These are phyloP conservation scores for Aldrovandia affinis DNA, from an alignment of 2,797 vertebrate genomes.

Conservation along the genomic window DNA sequence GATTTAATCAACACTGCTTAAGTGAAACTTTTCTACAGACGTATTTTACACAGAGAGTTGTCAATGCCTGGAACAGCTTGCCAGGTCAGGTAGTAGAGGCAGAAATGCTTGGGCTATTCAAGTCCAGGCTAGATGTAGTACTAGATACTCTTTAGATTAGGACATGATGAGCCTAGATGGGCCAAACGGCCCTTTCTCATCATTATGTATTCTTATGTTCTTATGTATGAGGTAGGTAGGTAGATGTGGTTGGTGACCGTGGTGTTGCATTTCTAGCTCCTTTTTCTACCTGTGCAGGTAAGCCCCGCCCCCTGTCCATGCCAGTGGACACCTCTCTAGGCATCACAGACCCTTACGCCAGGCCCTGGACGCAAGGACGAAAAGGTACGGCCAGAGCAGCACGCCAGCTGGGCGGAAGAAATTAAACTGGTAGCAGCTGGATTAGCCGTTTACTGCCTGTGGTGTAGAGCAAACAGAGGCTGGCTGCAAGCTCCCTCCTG, in stretches of 20 bases:
- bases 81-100: too few species aligned
- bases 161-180: too few species aligned
- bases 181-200: too few species aligned
- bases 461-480: conserved; percentile 25
- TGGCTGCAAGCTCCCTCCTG: conserved; percentile 18
- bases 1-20: background rate
- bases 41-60: too few species aligned
- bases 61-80: too few species aligned
- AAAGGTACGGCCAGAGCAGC: conserved; percentile 74
- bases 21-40: background rate
- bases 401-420: background rate
- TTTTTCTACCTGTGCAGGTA: conserved; percentile 70
- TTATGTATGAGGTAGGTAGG: too few species aligned
- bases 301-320: conserved; percentile 93
- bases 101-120: too few species aligned
- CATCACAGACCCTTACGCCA: conserved; percentile 75
- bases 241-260: conserved; percentile 25
- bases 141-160: too few species aligned
- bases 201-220: too few species aligned
- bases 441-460: conserved; percentile 17
- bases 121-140: too few species aligned
- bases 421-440: conserved; percentile 32
- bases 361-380: conserved; percentile 73
- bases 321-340: conserved; percentile 84
- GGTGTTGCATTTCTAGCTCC: background rate